Conservation (phyloP, 2,113 vertebrate genomes). For the Benitochromis conjunctus region DNA sequence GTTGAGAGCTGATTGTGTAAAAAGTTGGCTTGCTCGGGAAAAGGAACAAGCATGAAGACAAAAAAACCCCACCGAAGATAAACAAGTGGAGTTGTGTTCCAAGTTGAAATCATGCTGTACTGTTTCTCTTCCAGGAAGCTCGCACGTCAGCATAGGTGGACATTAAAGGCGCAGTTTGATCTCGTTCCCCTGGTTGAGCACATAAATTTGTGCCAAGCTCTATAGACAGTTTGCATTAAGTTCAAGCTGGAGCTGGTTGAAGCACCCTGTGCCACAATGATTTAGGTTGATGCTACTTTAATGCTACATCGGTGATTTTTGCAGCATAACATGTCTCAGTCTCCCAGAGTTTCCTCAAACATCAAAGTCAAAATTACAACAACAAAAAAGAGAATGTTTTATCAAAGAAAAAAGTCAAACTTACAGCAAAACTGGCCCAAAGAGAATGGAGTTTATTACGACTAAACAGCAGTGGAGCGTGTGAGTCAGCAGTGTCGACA, state of each 20-base stretch:
- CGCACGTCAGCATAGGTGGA: not conserved
- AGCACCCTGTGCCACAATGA: not conserved
- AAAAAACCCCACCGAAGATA: not conserved
- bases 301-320: not conserved
- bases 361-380: not conserved
- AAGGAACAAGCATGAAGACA: not conserved
- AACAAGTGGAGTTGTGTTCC: not conserved
- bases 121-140: not conserved
- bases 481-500: not conserved
- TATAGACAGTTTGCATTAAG: not conserved
- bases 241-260: not conserved
- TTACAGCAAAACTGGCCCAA: not conserved
- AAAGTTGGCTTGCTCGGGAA: not conserved
- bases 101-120: not conserved
- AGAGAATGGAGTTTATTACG: not conserved
- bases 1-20: not conserved
- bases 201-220: not conserved
- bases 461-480: not conserved
- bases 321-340: not conserved
- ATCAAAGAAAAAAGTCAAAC: not conserved
- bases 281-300: not conserved
- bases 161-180: not conserved
- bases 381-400: not conserved
- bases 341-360: not conserved
- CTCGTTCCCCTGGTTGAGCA: not conserved